Conservation (phyloP, 2,888 invertebrate species). For the Tholera decimalis region DNA sequence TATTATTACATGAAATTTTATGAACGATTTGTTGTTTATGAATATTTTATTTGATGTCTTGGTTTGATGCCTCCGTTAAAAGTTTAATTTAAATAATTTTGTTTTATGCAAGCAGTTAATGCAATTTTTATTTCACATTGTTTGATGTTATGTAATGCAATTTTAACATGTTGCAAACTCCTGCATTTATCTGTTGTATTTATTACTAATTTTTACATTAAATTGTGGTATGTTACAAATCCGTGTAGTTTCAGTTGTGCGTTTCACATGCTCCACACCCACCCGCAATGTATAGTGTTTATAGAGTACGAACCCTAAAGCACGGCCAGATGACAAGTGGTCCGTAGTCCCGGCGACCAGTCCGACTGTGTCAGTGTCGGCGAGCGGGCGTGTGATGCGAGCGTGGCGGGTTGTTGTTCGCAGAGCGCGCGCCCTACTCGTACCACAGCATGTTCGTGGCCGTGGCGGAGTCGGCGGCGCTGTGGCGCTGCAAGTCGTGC, state of each 20-base stretch:
- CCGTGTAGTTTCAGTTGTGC: conserved; percentile 90
- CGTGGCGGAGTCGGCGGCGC: conserved; percentile 93
- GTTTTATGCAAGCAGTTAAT: conserved; percentile 91
- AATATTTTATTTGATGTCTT: conserved; percentile 88
- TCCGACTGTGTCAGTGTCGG: conserved; percentile 35
- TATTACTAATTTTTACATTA: conserved; percentile 94
- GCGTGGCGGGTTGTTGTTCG: conserved; percentile 71
- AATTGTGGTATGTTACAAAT: conserved; percentile 93
- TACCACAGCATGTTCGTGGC: conserved; percentile 97
- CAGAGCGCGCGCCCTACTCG: conserved; percentile 91
- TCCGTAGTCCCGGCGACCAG: no score
- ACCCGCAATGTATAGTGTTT: conserved; percentile 72
- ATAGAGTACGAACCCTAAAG: conserved; percentile 61
- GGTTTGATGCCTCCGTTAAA: conserved; percentile 91
- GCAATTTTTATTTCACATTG: conserved; percentile 91
- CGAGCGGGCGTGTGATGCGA: conserved; percentile 53
- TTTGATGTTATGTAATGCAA: conserved; percentile 92
- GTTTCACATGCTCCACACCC: conserved; percentile 83
- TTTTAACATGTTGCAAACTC: conserved; percentile 92
- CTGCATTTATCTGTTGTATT: conserved; percentile 93
- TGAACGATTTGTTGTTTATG: conserved; percentile 90
- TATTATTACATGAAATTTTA: conserved; percentile 90
- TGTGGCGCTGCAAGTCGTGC: conserved; percentile 96
- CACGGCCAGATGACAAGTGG: conserved; percentile 55
- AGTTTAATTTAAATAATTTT: conserved; percentile 91